These are phyloP conservation scores for Cyanoramphus novaezelandiae DNA, from an alignment of 2,113 vertebrate species.

Conservation along the genomic window DNA sequence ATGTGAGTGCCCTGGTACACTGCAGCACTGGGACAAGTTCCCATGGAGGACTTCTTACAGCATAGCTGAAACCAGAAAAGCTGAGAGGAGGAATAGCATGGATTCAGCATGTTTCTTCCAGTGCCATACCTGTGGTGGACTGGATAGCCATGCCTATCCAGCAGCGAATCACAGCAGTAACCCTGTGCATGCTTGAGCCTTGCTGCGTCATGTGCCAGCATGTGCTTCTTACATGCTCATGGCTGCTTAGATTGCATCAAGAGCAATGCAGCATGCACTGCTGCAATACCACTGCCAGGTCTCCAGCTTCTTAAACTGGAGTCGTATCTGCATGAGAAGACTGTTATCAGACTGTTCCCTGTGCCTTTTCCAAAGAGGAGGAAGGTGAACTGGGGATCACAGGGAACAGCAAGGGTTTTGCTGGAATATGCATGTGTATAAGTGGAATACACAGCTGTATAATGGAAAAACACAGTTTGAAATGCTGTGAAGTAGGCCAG, in stretches of 20 bases:
- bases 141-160: background rate
- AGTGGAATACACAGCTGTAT: background rate
- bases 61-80: rapidly evolving
- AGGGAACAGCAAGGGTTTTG: background rate
- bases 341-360: rapidly evolving
- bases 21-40: background rate
- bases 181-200: background rate
- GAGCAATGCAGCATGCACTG: background rate
- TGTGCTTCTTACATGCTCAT: rapidly evolving
- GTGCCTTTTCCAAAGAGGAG: background rate
- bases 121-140: background rate
- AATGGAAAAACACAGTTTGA: conserved; percentile 28
- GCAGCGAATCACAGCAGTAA: background rate
- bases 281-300: background rate
- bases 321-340: background rate
- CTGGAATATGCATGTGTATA: background rate
- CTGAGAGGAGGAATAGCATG: background rate
- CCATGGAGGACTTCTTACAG: background rate
- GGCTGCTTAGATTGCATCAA: rapidly evolving
- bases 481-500: conserved; percentile 35
- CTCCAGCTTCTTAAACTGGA: background rate
- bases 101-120: background rate
- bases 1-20: rapidly evolving
- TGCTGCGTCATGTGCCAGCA: background rate
- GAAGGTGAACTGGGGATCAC: background rate